Base-by-base conservation (phyloP, 2,888 invertebrate species). In the Sceliomorpha sp. region DNA sequence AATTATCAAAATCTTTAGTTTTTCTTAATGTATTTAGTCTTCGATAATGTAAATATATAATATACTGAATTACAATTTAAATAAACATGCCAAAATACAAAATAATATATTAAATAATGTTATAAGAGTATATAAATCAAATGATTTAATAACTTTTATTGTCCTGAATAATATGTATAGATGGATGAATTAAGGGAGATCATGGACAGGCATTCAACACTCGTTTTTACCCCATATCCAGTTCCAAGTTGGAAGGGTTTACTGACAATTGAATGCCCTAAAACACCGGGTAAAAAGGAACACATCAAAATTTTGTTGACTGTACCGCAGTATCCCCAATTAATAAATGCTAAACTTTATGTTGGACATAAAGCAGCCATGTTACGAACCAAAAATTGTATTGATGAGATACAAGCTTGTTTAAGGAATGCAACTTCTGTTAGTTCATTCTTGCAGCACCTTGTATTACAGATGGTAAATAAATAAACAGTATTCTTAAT, bases 211-310 rank as follows among this genome's bases (percentile, higher is more conserved):
- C 74, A 85, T 75, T 85, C 87, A 4, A 81, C 84, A 42, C 73
- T 88, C 24, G 59, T 87, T 59, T 73, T 81, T 10, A 50, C 76
- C 6, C 80, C 82, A 5, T 51, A 78, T 34, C 66, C 67, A 10
- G 83, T 85, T 6, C 45, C 75, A n/a, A 80, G 79, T 12, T 86
- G 84, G 84, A 74, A 76, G 42, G 88, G 88, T 10, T 79, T 83
- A 58, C 44, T 88, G 12, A 74, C 59, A 2, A 36, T 81, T 1
- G 27, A 59, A 7, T 37, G 67, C 4, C 69, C 69, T 8, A 44
- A 37, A 10, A 69, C 73, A 47, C n/a, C 34, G 10, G 71, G 68
- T 53, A 45, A 72, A 2, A 76, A 78, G 58, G 53, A 58, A 12
- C 60, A 55, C 5, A 53, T 88, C 0, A 80, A 77, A 48, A 59